These are phyloP conservation scores for Hipposideros armiger DNA, from an alignment of 2,113 vertebrate genomes.

Conservation along the genomic window DNA sequence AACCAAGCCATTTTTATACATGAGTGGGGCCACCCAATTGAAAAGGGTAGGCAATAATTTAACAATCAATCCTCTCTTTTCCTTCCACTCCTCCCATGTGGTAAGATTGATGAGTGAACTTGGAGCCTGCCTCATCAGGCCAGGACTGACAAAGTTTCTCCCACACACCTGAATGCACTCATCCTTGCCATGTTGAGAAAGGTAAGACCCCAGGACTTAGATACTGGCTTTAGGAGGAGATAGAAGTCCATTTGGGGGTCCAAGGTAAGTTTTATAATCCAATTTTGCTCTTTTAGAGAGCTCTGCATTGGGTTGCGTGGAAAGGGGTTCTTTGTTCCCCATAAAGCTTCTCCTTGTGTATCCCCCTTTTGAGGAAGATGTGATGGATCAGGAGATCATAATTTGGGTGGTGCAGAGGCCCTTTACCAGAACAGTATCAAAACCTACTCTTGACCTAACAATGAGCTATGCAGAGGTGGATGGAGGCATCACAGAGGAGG, in stretches of 20 bases:
- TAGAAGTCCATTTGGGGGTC: neutral
- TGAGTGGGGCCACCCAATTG: neutral
- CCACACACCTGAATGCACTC: neutral
- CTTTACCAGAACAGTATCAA: neutral
- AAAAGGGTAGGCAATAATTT: neutral
- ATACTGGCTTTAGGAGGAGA: constrained; percentile 45
- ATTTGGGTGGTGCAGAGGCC: neutral
- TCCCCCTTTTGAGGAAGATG: neutral
- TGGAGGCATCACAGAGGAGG: neutral
- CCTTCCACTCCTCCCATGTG: neutral
- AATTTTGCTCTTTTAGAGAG: neutral
- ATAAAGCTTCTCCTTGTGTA: neutral
- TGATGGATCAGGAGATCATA: neutral
- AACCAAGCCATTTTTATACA: neutral
- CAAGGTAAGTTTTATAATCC: neutral
- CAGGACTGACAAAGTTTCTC: neutral
- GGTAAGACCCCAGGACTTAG: neutral
- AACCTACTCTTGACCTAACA: neutral
- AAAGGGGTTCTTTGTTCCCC: neutral
- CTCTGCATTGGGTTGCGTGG: neutral
- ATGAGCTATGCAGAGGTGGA: neutral
- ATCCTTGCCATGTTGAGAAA: neutral
- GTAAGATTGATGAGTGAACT: neutral
- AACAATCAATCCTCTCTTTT: neutral
- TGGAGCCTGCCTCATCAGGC: neutral